Base-by-base conservation (phyloP, 2,113 vertebrate genomes). In the Sinocyclocheilus grahami region DNA sequence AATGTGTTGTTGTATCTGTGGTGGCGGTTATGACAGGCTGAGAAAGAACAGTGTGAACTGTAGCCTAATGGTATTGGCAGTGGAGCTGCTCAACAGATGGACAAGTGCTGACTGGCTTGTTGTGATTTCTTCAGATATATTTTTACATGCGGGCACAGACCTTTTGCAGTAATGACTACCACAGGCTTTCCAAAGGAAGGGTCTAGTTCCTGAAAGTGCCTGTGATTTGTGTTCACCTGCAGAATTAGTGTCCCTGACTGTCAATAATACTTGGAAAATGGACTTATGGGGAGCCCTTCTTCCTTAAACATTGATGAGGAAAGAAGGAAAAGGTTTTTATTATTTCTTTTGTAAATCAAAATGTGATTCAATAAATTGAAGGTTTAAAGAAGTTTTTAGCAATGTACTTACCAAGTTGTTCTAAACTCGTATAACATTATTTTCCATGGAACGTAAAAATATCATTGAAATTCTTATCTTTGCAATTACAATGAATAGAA, bases 31-130 rank as follows among this genome's bases (percentile, higher is more conserved):
- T 87, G 78, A 88, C 87, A 88, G 89, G 87, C 89, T 88, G 89
- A 83, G 89, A 90, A 90, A 88, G 89, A 90, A 90, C 89, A 90
- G 89, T 90, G 89, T 86, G 89, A 90, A 88, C 87, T 86, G 82
- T 83, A 86, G 87, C 87, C 87, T 85, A 78, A 85, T 88, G 85
- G 62, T 90, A 85, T 88, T 90, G 87, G 89, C 89, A 78, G 87
- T 85, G 65, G 60, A 86, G 62, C 86, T 37, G 78, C 76, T 88
- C 67, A 88, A 86, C 89, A 90, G 89, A 90, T 88, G 87, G 89
- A 87, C 78, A 51, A 86, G 83, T 53, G 78, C 85, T 90, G 89
- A 89, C 87, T 88, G 75, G 82, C 82, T 86, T 62, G 60, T 83
- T 78, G 82, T 90, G 82, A 79, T 82, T 85, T 87, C 86, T 89